Evolutionary conservation across 2,888 invertebrate species (phyloP).

Genomic region (Diarsia brunnea): DNA sequence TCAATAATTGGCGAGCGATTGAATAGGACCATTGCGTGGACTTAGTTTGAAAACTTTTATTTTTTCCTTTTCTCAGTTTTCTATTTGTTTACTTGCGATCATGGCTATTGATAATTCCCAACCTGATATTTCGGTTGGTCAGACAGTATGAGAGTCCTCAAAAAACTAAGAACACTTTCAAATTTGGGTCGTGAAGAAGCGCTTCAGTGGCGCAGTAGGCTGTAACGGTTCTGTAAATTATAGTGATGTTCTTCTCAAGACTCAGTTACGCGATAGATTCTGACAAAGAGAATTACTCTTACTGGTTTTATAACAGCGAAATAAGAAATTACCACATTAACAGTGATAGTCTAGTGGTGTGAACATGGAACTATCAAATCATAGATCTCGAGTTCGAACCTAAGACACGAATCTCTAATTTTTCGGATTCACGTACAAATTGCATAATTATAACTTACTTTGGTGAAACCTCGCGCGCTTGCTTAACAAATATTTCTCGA

Average conservation of each 20-base stretch:
- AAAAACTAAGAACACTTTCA: background rate
- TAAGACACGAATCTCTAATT: too few species aligned
- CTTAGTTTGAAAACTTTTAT: background rate
- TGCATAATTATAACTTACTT: too few species aligned
- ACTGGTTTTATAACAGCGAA: background rate
- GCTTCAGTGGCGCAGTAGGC: background rate
- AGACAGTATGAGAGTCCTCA: background rate
- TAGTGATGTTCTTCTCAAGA: background rate
- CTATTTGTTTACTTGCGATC: background rate
- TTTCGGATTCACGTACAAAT: too few species aligned
- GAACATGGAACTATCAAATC: too few species aligned
- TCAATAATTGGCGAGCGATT: slow-evolving; percentile 1
- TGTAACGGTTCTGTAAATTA: background rate
- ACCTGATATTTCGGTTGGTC: background rate
- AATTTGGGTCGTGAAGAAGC: background rate
- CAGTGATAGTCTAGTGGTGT: too few species aligned
- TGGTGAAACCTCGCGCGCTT: too few species aligned
- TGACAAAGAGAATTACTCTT: background rate
- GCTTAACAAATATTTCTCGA: too few species aligned
- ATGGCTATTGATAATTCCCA: background rate
- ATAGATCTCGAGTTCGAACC: too few species aligned
- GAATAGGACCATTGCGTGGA: slow-evolving; percentile 6
- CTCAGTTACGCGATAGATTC: background rate
- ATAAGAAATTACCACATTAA: background rate
- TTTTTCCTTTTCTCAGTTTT: background rate